A percentile compares a stretch with the other conserved stretches of the same genome.
These are phyloP conservation scores for Myanophis thanlyinensis DNA, from an alignment of 2,113 vertebrate genomes.

Conservation along the genomic window DNA sequence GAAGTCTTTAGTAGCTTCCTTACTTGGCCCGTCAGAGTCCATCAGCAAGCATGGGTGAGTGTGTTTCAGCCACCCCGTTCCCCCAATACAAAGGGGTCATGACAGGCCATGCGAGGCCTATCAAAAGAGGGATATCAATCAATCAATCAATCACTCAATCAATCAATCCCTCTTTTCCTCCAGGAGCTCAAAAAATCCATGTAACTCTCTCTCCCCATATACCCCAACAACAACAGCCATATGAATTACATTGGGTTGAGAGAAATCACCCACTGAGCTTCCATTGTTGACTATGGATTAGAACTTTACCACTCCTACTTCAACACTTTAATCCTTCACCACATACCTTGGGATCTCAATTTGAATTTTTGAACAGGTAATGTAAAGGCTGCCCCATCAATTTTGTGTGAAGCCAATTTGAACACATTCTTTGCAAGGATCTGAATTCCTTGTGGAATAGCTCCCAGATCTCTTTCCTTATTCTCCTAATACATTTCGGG, in stretches of 20 bases:
- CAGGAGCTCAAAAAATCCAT: neutral
- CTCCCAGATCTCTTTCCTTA: constrained; percentile 61
- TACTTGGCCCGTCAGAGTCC: too few species aligned
- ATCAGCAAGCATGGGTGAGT: too few species aligned
- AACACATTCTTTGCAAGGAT: constrained; percentile 48
- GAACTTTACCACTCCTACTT: neutral
- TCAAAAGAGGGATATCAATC: too few species aligned
- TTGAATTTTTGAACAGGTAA: neutral
- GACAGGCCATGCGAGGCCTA: too few species aligned
- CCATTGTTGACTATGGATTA: neutral
- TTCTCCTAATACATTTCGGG: constrained; percentile 61
- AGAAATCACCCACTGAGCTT: neutral
- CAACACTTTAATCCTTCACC: neutral
- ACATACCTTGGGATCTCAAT: neutral
- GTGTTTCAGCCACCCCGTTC: too few species aligned
- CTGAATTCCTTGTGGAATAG: constrained; percentile 54
- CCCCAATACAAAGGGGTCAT: too few species aligned
- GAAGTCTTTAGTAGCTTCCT: too few species aligned
- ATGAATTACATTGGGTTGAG: neutral
- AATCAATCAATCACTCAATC: neutral
- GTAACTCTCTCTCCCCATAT: neutral
- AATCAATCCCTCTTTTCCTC: neutral
- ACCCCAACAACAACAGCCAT: neutral
- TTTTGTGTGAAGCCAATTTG: neutral
- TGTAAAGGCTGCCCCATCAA: neutral